phyloP scores from a whole-genome alignment of 1,140 invertebrate genomes.

The Eulimnadia texana region DNA sequence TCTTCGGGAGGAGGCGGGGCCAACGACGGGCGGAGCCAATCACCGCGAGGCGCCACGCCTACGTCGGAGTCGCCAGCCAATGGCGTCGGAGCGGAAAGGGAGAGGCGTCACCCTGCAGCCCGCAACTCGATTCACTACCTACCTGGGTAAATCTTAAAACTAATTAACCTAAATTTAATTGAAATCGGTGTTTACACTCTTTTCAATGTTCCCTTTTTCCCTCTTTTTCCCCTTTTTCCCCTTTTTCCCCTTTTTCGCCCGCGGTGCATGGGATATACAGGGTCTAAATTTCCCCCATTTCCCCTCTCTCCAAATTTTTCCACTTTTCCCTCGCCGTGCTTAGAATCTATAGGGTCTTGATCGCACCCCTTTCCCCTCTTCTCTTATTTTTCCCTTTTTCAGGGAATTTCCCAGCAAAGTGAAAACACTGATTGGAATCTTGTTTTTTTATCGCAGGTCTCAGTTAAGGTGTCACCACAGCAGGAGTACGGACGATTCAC shows the following conservation, averaged over 20 bases:
- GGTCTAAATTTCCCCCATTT: too few relatives aligned
- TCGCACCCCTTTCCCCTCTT: too few relatives aligned
- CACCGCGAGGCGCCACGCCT: slow-evolving; percentile 2
- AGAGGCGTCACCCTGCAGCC: background rate
- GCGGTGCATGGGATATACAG: too few relatives aligned
- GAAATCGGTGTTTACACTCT: background rate
- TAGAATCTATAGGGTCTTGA: too few relatives aligned
- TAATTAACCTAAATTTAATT: background rate
- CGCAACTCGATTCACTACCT: slow-evolving; percentile 1
- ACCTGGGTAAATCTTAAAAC: background rate
- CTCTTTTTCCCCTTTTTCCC: background rate
- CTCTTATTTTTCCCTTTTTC: too few relatives aligned
- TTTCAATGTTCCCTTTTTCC: background rate
- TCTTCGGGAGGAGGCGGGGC: slow-evolving; percentile 33
- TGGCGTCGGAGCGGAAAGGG: background rate
- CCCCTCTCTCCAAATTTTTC: too few relatives aligned
- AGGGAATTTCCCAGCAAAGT: too few relatives aligned
- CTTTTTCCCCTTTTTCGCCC: too few relatives aligned
- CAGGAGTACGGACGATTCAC: background rate
- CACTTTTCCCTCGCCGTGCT: too few relatives aligned
- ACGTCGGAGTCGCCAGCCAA: background rate
- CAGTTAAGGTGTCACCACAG: background rate
- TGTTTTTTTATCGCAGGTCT: background rate
- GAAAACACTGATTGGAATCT: too few relatives aligned
- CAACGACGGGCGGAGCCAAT: slow-evolving; percentile 1